Evolutionary conservation across 2,888 invertebrate species (phyloP).

Genomic region (Clostera curtula): DNA sequence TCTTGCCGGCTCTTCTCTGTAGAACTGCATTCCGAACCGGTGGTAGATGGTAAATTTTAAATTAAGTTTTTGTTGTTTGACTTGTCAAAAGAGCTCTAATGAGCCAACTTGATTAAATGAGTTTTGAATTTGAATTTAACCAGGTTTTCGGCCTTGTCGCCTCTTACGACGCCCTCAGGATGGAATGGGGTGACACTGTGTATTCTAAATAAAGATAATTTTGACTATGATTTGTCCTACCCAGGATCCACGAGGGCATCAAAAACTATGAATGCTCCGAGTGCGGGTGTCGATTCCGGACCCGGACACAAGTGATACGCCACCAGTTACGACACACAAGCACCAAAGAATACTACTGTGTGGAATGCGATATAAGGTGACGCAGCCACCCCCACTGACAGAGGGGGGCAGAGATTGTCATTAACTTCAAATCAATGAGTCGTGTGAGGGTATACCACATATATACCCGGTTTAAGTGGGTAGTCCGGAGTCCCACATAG

Average conservation of each 20-base stretch:
- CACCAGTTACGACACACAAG: slow-evolving; percentile 53
- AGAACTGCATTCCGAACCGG: too few species aligned
- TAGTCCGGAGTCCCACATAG: too few species aligned
- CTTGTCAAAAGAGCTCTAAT: too few species aligned
- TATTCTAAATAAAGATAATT: neutral
- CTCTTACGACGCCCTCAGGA: neutral
- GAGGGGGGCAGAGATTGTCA: neutral
- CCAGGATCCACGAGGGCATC: slow-evolving; percentile 56
- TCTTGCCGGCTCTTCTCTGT: too few species aligned
- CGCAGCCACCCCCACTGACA: neutral
- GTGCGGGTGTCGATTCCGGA: slow-evolving; percentile 50
- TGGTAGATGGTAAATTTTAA: too few species aligned
- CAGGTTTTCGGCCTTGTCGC: too few species aligned
- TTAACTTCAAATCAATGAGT: too few species aligned
- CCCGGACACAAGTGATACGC: slow-evolving; percentile 52
- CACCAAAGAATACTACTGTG: slow-evolving; percentile 52
- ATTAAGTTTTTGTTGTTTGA: too few species aligned
- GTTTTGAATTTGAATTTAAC: too few species aligned
- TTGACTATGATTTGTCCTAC: neutral
- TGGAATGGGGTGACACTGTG: neutral
- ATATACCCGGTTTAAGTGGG: too few species aligned
- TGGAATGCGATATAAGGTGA: slow-evolving; percentile 32
- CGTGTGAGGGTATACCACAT: too few species aligned
- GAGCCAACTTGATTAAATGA: too few species aligned
- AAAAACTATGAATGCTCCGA: slow-evolving; percentile 53